Evolutionary conservation across 2,888 invertebrate species (phyloP).

Genomic region (Geophilus truncorum): DNA sequence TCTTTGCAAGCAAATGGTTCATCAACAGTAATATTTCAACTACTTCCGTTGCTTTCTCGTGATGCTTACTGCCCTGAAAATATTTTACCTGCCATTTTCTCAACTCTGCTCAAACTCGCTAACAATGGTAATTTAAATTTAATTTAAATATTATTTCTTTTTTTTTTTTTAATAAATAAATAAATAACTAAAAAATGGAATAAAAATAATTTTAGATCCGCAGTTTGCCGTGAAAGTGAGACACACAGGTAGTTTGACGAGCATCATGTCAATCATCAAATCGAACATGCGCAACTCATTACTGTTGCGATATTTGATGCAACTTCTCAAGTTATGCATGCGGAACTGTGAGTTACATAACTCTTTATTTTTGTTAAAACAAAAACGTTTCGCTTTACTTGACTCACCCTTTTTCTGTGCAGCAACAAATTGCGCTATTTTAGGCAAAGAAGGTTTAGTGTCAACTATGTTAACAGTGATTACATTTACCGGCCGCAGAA

Average conservation of each 20-base stretch:
- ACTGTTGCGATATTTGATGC: constrained; percentile 17
- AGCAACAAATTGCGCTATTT: constrained; percentile 13
- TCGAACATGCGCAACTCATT: neutral
- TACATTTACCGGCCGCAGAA: constrained; percentile 12
- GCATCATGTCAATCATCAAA: constrained; percentile 40
- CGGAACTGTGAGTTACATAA: neutral
- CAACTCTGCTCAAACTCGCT: neutral
- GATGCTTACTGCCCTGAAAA: neutral
- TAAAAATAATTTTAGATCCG: constrained; percentile 46
- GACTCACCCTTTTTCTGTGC: neutral
- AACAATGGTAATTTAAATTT: neutral
- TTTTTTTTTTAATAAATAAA: neutral
- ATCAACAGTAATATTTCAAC: neutral
- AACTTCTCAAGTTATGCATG: neutral
- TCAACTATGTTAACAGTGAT: neutral
- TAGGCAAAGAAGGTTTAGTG: constrained; percentile 28
- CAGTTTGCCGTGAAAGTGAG: constrained; percentile 64
- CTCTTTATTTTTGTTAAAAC: neutral
- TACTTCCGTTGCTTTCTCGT: neutral
- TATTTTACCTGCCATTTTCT: constrained; percentile 18
- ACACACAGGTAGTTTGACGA: constrained; percentile 57
- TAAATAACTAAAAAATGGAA: neutral
- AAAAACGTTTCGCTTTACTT: neutral
- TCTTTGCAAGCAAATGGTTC: neutral
- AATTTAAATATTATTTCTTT: neutral